phyloP scores from a whole-genome alignment of 2,113 vertebrate species.

The Emydocephalus ijimae region DNA sequence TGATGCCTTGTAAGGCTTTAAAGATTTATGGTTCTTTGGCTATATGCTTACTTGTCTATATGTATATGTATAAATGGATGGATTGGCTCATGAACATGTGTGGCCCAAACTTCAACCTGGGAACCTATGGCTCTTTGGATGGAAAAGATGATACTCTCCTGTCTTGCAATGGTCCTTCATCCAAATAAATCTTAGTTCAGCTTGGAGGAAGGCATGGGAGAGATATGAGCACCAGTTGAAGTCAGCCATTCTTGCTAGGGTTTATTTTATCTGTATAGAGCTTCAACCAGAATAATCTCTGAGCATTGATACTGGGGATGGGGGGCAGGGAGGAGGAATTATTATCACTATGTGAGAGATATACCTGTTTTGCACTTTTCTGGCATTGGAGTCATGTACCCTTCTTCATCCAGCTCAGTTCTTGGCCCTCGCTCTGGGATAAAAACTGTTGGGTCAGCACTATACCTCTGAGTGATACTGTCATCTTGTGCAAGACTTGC shows the following conservation, averaged over 20 bases:
- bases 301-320: not conserved
- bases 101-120: not conserved
- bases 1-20: not conserved
- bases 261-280: not conserved
- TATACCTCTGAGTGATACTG: slow-evolving; percentile 88
- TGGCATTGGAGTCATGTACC: slow-evolving; percentile 92
- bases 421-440: slow-evolving; percentile 77
- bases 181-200: not conserved
- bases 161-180: not conserved
- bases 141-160: not conserved
- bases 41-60: not conserved
- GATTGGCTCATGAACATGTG: not conserved
- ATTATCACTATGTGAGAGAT: not conserved
- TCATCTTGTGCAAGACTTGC: slow-evolving; percentile 76
- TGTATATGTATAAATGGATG: not conserved
- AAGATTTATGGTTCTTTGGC: not conserved
- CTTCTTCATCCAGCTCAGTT: slow-evolving; percentile 85
- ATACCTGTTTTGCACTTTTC: slow-evolving; percentile 91
- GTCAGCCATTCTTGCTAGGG: not conserved
- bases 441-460: slow-evolving; percentile 90
- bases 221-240: not conserved
- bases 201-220: not conserved
- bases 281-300: not conserved
- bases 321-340: not conserved
- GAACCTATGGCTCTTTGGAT: not conserved